These are phyloP conservation scores for Artibeus jamaicensis DNA, from an alignment of 2,797 vertebrate species.

Conservation along the genomic window DNA sequence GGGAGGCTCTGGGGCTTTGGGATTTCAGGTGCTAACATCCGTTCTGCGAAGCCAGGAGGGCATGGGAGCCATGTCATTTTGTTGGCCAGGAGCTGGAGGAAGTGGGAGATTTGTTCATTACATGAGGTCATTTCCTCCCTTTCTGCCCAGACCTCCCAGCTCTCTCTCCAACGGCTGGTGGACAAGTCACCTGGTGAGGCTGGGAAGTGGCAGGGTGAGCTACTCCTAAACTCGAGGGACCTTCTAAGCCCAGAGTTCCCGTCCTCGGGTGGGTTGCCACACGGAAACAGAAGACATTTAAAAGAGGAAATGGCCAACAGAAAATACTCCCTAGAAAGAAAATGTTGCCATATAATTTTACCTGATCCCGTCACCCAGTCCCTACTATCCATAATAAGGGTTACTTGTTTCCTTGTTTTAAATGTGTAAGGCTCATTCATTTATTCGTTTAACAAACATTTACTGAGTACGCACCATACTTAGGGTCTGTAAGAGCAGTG, in stretches of 20 bases:
- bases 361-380: not conserved
- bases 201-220: constrained; percentile 67
- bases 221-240: not conserved
- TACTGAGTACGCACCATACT: not conserved
- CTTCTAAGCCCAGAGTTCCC: too few relatives aligned
- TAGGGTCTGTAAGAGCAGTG: not conserved
- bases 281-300: not conserved
- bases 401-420: not conserved
- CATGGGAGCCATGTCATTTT: constrained; percentile 73
- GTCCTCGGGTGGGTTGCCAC: not conserved
- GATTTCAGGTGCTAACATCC: constrained; percentile 67
- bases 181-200: constrained; percentile 77
- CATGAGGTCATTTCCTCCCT: constrained; percentile 73
- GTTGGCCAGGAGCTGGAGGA: constrained; percentile 75
- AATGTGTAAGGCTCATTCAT: not conserved
- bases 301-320: not conserved
- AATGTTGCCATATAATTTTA: not conserved
- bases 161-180: not conserved
- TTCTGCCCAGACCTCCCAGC: not conserved
- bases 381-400: not conserved
- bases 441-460: not conserved
- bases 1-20: not conserved
- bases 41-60: constrained; percentile 47
- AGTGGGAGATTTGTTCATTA: constrained; percentile 77
- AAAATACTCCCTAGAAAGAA: not conserved